Percentiles rank a stretch among this genome's conserved stretches.
These are phyloP conservation scores for Morpho helenor DNA, from an alignment of 2,888 invertebrate species.

Conservation along the genomic window DNA sequence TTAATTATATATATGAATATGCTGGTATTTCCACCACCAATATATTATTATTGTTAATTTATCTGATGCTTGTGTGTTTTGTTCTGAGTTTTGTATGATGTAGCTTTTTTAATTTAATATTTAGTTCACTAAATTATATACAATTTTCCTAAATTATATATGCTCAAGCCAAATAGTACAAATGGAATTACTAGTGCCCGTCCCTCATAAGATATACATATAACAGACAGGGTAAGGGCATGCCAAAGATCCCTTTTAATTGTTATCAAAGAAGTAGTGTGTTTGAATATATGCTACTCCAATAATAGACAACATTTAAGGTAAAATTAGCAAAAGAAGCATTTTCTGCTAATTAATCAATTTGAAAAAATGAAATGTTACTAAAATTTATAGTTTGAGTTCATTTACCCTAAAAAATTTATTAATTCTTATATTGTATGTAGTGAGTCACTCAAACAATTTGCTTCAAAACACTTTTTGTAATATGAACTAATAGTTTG, in stretches of 20 bases:
- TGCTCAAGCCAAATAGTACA: slow-evolving; percentile 55
- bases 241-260: slow-evolving; percentile 6
- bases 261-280: neutral
- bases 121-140: slow-evolving; percentile 8
- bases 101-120: slow-evolving; percentile 17
- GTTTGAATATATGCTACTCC: no score
- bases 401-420: no score
- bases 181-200: slow-evolving; percentile 48
- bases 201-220: slow-evolving; percentile 45
- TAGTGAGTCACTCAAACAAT: no score
- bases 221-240: slow-evolving; percentile 15
- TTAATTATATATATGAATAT: neutral
- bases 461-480: no score
- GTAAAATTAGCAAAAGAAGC: no score
- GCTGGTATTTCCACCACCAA: slow-evolving; percentile 5
- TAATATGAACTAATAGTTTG: no score
- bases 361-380: no score
- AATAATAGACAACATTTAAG: no score
- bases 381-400: no score
- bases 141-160: slow-evolving; percentile 16
- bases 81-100: slow-evolving; percentile 20
- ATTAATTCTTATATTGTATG: no score
- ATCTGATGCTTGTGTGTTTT: slow-evolving; percentile 19
- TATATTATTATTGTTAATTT: slow-evolving; percentile 12
- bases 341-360: no score